These are phyloP conservation scores for Leptura quadrifasciata DNA, from an alignment of 2,888 invertebrate genomes.

Conservation along the genomic window DNA sequence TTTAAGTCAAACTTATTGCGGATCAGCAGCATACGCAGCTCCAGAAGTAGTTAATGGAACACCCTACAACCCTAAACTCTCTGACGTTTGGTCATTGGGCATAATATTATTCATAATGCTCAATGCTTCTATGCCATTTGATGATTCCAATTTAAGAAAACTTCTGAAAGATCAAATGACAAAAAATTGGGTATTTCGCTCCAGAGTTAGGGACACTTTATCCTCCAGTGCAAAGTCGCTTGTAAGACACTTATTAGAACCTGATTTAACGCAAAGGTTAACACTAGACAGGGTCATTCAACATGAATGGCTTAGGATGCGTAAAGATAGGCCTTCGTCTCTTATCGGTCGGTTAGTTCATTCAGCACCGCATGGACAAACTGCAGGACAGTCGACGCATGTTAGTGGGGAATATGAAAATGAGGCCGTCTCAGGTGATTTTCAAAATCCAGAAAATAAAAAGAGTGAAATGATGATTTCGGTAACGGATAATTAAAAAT, in stretches of 20 bases:
- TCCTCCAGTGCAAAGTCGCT: slow-evolving; percentile 85
- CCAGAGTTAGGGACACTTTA: slow-evolving; percentile 81
- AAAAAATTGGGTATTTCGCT: slow-evolving; percentile 85
- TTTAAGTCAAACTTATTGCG: slow-evolving; percentile 93
- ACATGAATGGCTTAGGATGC: slow-evolving; percentile 84
- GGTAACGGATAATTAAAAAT: slow-evolving; percentile 61
- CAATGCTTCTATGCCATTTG: slow-evolving; percentile 95
- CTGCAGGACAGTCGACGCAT: slow-evolving; percentile 56
- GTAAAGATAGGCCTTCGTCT: slow-evolving; percentile 79
- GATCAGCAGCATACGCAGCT: slow-evolving; percentile 97
- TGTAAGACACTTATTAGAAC: slow-evolving; percentile 88
- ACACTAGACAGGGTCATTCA: slow-evolving; percentile 84
- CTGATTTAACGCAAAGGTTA: slow-evolving; percentile 86
- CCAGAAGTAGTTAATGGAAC: slow-evolving; percentile 95
- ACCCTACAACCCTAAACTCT: slow-evolving; percentile 91
- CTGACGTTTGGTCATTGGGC: slow-evolving; percentile 95
- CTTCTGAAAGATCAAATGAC: slow-evolving; percentile 89
- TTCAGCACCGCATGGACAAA: slow-evolving; percentile 75
- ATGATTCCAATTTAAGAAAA: slow-evolving; percentile 89
- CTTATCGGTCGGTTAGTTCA: slow-evolving; percentile 79
- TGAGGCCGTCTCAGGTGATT: slow-evolving; percentile 69
- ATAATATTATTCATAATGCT: slow-evolving; percentile 95
- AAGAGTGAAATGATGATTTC: slow-evolving; percentile 72
- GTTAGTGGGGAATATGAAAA: slow-evolving; percentile 63
- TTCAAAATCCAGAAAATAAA: slow-evolving; percentile 71